Evolutionary conservation across 1,140 invertebrate genomes (phyloP).

Genomic region (Copidosoma floridanum): DNA sequence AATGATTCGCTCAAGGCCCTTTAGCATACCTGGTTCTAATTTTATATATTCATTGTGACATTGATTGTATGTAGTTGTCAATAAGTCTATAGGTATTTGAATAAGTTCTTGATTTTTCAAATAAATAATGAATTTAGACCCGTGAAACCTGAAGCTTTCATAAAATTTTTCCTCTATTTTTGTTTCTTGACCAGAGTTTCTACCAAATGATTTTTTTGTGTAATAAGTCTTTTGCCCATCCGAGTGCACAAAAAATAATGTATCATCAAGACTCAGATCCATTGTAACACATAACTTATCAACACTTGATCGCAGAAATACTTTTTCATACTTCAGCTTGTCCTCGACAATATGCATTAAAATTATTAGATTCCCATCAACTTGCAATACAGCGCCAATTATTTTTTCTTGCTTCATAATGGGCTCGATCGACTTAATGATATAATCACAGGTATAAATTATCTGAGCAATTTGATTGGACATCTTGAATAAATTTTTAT

Average conservation of each 20-base stretch:
- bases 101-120: slow-evolving; percentile 26
- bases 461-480: slow-evolving; percentile 26
- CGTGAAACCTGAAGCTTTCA: slow-evolving; percentile 30
- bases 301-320: slow-evolving; percentile 30
- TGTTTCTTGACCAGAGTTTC: slow-evolving; percentile 13
- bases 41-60: slow-evolving; percentile 24
- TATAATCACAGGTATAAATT: slow-evolving; percentile 29
- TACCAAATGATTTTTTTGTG: slow-evolving; percentile 26
- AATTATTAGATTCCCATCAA: slow-evolving; percentile 25
- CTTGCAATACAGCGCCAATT: slow-evolving; percentile 36
- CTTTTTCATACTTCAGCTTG: slow-evolving; percentile 33
- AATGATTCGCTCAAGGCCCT: slow-evolving; percentile 31
- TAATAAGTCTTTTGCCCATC: slow-evolving; percentile 34
- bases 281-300: slow-evolving; percentile 32
- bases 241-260: slow-evolving; percentile 39
- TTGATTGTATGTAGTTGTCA: slow-evolving; percentile 20
- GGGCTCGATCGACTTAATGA: slow-evolving; percentile 33
- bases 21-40: slow-evolving; percentile 38
- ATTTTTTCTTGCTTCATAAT: slow-evolving; percentile 32
- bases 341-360: slow-evolving; percentile 31
- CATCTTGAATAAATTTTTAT: slow-evolving; percentile 32
- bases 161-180: slow-evolving; percentile 28
- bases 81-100: slow-evolving; percentile 22
- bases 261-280: slow-evolving; percentile 17
- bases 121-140: slow-evolving; percentile 32